phyloP scores from a whole-genome alignment of 2,888 invertebrate genomes.

The Anticlea derivata region DNA sequence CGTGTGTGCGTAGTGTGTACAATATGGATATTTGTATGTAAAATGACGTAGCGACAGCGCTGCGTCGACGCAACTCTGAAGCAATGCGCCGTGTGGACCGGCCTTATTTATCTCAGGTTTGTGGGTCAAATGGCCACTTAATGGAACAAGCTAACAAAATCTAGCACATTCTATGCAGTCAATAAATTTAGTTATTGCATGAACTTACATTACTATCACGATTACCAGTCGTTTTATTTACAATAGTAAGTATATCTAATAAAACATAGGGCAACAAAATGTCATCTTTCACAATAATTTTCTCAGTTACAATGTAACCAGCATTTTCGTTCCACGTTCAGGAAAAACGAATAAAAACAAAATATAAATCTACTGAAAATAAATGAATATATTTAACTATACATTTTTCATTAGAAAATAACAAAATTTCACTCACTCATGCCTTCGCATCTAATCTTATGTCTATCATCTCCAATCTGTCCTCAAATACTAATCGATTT shows the following conservation, averaged over 20 bases:
- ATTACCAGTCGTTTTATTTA: constrained; percentile 64
- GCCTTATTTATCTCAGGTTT: background rate
- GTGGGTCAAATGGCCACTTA: constrained; percentile 1
- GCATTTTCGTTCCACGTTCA: constrained; percentile 7
- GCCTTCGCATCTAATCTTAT: constrained; percentile 45
- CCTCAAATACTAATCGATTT: constrained; percentile 49
- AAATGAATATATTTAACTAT: constrained; percentile 70
- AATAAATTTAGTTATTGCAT: constrained; percentile 49
- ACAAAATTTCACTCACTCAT: constrained; percentile 55
- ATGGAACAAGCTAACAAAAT: constrained; percentile 35
- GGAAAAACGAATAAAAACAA: constrained; percentile 39
- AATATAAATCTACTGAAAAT: constrained; percentile 53
- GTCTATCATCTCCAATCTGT: constrained; percentile 45
- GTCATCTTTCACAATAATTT: constrained; percentile 22
- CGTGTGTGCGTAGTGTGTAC: too few species aligned
- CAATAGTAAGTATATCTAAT: constrained; percentile 33
- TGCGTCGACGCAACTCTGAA: too few species aligned
- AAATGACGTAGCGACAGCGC: too few species aligned
- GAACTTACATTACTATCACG: constrained; percentile 72
- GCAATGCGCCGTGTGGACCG: too few species aligned
- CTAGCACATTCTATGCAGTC: constrained; percentile 59
- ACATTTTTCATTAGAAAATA: constrained; percentile 50
- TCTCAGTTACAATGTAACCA: constrained; percentile 18
- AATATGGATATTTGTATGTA: too few species aligned
- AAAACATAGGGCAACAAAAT: constrained; percentile 29